phyloP scores from a whole-genome alignment of 2,888 invertebrate genomes.

The Polydrusus cervinus region DNA sequence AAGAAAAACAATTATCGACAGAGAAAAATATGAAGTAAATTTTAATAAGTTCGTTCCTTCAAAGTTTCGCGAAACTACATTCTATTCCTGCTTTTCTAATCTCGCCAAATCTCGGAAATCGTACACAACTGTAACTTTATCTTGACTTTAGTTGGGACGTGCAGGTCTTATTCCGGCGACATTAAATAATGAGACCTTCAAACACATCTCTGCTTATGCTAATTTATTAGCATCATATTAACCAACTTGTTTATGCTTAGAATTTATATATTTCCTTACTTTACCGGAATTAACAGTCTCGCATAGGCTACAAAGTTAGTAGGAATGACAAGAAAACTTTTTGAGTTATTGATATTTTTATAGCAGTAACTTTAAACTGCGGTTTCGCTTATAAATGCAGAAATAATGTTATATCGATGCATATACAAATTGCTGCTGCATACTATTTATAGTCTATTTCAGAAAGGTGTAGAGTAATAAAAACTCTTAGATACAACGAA shows the following conservation, averaged over 20 bases:
- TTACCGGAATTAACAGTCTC: constrained; percentile 30
- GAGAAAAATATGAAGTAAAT: background rate
- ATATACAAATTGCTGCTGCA: no score
- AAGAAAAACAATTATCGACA: no score
- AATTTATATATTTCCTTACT: constrained; percentile 28
- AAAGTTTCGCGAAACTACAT: background rate
- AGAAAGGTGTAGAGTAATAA: no score
- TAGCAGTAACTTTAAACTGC: no score
- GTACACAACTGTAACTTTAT: constrained; percentile 13
- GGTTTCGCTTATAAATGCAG: no score
- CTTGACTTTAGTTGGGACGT: constrained; percentile 6
- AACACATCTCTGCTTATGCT: constrained; percentile 34
- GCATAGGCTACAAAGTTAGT: constrained; percentile 15
- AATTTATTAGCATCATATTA: constrained; percentile 20
- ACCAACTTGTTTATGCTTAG: constrained; percentile 18
- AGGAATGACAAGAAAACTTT: background rate
- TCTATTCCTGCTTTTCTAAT: constrained; percentile 1
- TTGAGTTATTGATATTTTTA: background rate
- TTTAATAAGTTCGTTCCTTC: background rate
- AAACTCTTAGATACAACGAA: no score
- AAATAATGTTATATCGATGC: no score
- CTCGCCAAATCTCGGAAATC: background rate
- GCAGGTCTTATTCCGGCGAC: background rate
- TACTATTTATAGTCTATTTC: no score
- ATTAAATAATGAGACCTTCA: constrained; percentile 25